Evolutionary conservation across 2,113 vertebrate species (phyloP).

Genomic region (Tachycineta bicolor): DNA sequence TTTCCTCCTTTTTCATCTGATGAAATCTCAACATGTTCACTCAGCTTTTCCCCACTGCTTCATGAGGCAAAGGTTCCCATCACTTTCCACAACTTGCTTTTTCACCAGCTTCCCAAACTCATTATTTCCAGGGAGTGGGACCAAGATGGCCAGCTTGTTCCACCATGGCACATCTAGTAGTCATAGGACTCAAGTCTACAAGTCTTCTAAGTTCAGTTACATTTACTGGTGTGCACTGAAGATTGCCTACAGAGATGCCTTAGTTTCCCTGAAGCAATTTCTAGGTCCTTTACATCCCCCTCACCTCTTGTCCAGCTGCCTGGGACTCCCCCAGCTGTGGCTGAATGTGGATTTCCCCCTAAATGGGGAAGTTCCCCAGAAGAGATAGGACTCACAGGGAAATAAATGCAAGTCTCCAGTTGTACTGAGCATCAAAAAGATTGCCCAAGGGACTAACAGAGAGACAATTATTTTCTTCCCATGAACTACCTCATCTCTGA

Average conservation of each 20-base stretch:
- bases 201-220: background rate
- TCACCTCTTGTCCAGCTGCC: slow-evolving; percentile 13
- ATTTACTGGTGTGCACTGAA: background rate
- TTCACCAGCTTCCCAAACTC: background rate
- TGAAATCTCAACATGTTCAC: background rate
- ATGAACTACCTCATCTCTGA: background rate
- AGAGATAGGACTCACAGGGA: background rate
- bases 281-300: background rate
- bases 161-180: background rate
- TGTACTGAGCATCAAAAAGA: background rate
- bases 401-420: background rate
- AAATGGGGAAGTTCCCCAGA: slow-evolving; percentile 47
- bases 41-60: background rate
- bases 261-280: background rate
- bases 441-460: background rate
- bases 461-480: background rate
- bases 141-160: background rate
- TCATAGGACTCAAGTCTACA: background rate
- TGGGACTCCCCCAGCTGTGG: slow-evolving; percentile 40
- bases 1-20: background rate
- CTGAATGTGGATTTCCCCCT: slow-evolving; percentile 56
- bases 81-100: background rate
- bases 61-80: background rate
- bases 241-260: background rate
- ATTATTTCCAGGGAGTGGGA: background rate